These are phyloP conservation scores for Epizoanthus rinbou DNA, from an alignment of 92 coral and sea anemone species.

Conservation along the genomic window DNA sequence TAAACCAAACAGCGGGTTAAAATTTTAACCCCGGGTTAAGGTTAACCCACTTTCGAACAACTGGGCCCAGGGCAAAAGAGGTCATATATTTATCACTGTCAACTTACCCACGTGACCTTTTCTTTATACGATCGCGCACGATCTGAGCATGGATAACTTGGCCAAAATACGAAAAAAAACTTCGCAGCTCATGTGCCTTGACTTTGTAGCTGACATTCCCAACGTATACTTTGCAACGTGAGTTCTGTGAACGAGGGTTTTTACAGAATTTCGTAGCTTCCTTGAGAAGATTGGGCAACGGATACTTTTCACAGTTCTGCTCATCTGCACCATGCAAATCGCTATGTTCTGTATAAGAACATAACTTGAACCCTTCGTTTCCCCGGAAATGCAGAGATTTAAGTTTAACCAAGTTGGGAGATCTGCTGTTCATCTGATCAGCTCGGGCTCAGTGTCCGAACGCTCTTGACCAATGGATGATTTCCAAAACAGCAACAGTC, in stretches of 20 bases:
- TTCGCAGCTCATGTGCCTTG: constrained; percentile 64
- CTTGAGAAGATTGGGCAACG: constrained; percentile 31
- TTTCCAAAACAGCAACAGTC: too few relatives aligned
- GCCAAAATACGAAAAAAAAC: constrained; percentile 84
- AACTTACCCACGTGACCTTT: constrained; percentile 92
- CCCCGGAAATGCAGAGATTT: constrained; percentile 57
- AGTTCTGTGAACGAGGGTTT: constrained; percentile 56
- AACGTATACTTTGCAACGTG: constrained; percentile 89
- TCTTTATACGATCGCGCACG: constrained; percentile 76
- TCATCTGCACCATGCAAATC: neutral
- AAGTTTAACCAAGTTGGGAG: constrained; percentile 57
- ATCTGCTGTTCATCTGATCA: constrained; percentile 52
- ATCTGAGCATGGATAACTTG: constrained; percentile 82
- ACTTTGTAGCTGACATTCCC: constrained; percentile 91
- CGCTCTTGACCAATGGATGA: too few relatives aligned
- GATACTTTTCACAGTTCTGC: neutral
- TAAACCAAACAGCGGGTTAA: too few relatives aligned
- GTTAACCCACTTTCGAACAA: too few relatives aligned
- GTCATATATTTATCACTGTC: too few relatives aligned
- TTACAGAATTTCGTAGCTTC: constrained; percentile 62
- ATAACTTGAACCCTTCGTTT: constrained; percentile 39
- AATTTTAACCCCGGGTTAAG: too few relatives aligned
- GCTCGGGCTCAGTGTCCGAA: too few relatives aligned
- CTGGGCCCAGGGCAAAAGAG: too few relatives aligned
- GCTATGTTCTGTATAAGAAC: constrained; percentile 21